Base-by-base conservation (phyloP, 2,113 vertebrate species). In the Pica pica region DNA sequence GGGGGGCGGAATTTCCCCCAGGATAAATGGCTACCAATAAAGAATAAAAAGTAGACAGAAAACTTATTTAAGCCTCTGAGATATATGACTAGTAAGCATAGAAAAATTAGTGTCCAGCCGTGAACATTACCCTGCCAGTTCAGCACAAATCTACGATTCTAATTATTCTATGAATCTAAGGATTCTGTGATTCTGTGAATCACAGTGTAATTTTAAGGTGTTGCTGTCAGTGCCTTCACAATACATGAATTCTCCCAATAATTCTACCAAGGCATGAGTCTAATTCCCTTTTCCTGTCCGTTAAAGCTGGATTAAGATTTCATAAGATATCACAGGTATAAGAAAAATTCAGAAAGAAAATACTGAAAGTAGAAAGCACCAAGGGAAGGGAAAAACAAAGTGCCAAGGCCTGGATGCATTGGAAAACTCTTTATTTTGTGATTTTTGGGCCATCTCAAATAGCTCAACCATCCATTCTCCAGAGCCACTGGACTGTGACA, bases 11-110 rank as follows among this genome's bases (percentile, higher is more conserved):
- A 26, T 81, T 94, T 89, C 7, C n/a, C n/a, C 28, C 11, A 22
- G 52, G 68, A 77, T 56, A 75, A 68, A 81, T 57, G 35, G 56
- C 44, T 67, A 68, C 56, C 16, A 93, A 49, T 56, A 83, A 88
- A 75, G 79, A 77, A 81, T n/a, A 64, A 90, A 94, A 96, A 57
- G 23, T n/a, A 71, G 39, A 41, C 42, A 75, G 85, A 90, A 92
- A 93, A 92, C 39, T 76, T 92, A 59, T 56, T 90, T 88, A 86
- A 90, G 20, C 10, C 47, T 89, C 31, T 78, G 65, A 89, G 18
- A n/a, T 82, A 56, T n/a, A 7, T 30, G 22, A 71, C 14, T 49
- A 74, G 28, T 10, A 77, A 92, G 57, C n/a, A 28, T 0, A 59
- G 69, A 70, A 73, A 73, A 70, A 55, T 37, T 67, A 52, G 52